Percentiles rank a stretch among this genome's conserved stretches.
These are phyloP conservation scores for Nemotelus nigrinus DNA, from an alignment of 2,888 invertebrate genomes.

Conservation along the genomic window DNA sequence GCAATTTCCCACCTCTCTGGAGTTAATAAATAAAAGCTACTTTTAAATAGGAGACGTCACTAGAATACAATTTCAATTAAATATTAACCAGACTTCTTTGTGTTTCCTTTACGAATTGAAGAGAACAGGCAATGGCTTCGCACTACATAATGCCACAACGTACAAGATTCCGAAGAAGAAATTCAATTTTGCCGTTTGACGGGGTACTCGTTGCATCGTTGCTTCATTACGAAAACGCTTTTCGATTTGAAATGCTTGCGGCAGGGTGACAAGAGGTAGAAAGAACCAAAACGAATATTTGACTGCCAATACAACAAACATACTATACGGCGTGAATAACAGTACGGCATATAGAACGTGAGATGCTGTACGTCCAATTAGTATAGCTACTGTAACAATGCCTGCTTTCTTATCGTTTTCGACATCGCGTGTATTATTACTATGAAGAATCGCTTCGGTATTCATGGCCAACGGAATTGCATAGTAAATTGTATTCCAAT, in stretches of 20 bases:
- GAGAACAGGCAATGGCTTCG: constrained; percentile 68
- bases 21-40: constrained; percentile 26
- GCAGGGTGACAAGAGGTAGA: constrained; percentile 86
- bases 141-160: constrained; percentile 82
- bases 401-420: constrained; percentile 89
- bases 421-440: constrained; percentile 93
- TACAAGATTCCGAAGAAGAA: constrained; percentile 91
- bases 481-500: constrained; percentile 91
- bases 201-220: constrained; percentile 83
- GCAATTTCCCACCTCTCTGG: constrained; percentile 15
- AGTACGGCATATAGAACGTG: constrained; percentile 90
- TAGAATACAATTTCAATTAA: constrained; percentile 24
- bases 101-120: background rate
- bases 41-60: constrained; percentile 30
- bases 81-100: constrained; percentile 13
- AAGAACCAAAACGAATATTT: constrained; percentile 90
- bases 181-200: constrained; percentile 89
- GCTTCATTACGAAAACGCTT: constrained; percentile 84
- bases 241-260: constrained; percentile 89
- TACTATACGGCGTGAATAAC: constrained; percentile 89
- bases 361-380: constrained; percentile 90
- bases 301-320: constrained; percentile 85
- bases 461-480: constrained; percentile 93
- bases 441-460: constrained; percentile 94
- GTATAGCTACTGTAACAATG: constrained; percentile 93